These are phyloP conservation scores for Archivesica marissinica DNA, from an alignment of 1,140 invertebrate species.

Conservation along the genomic window DNA sequence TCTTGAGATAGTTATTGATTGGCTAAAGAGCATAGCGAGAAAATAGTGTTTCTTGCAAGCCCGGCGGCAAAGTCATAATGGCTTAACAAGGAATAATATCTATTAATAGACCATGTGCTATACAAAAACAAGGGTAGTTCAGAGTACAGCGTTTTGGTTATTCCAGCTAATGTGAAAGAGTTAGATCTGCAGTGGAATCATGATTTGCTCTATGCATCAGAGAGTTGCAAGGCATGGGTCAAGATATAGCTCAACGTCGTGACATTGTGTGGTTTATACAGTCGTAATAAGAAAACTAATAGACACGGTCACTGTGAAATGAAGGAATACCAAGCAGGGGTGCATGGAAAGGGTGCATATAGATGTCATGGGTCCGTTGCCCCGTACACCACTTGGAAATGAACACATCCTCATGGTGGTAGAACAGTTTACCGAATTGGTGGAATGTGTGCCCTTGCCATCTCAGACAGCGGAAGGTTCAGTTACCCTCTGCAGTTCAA, in stretches of 20 bases:
- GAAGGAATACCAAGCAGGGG: too few species aligned
- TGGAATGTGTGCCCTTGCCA: conserved; percentile 19
- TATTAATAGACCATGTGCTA: conserved; percentile 31
- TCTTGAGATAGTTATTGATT: background rate
- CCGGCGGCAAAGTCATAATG: conserved; percentile 29
- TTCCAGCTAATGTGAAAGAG: background rate
- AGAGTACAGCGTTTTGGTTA: background rate
- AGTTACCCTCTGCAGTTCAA: conserved; percentile 28
- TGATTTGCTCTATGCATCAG: conserved; percentile 13
- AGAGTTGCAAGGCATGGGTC: background rate
- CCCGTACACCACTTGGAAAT: too few species aligned
- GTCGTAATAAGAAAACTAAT: background rate
- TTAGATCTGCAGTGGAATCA: background rate
- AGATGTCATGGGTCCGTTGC: too few species aligned
- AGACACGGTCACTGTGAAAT: background rate
- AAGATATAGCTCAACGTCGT: background rate
- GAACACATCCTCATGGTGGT: conserved; percentile 34
- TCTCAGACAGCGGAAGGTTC: conserved; percentile 3
- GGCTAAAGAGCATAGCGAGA: background rate
- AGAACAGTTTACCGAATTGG: conserved; percentile 48
- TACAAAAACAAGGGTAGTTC: background rate
- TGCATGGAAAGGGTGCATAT: too few species aligned
- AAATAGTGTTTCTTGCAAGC: background rate
- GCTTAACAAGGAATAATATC: conserved; percentile 38
- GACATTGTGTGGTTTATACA: background rate